Evolutionary conservation across 2,888 invertebrate species (phyloP), one percentile per base, ranked within the genome.

Genomic region (Amphiduros pacificus): DNA sequence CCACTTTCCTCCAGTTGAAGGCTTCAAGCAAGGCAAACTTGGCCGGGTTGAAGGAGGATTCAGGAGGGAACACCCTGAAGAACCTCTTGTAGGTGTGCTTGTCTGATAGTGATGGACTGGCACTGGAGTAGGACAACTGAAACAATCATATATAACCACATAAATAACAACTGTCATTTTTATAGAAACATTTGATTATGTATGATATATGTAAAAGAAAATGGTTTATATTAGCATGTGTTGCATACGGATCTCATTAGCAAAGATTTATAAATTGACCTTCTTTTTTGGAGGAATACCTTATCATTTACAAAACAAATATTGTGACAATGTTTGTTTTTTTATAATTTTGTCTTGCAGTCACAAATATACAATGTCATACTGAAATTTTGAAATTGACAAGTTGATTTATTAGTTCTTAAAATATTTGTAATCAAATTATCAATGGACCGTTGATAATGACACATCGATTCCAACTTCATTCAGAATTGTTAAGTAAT

Each of bases 51-150:
- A 98, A 95, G 61, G 97, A 95, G 1, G 95, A 96, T 28, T 97
- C 97, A 32, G 96, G 96, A 2, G 97, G 97, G 85, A 97, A 97
- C 1, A 97, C 97, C 60, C 97, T 89, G 85, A 97, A 97, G 70
- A 98, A 87, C 9, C 95, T 95, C 27, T 96, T 96, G 81, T 98
- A 98, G 58, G 96, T 89, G 72, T 92, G 91, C 61, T 97, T 89
- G 84, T 97, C 94, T 40, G 97, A 97, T 55, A 98, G 85, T 11
- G 97, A 96, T 2, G 98, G 97, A 60, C 95, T 96, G 72, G 94
- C 94, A 31, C 96, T 96, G 53, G 97, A 97, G 83, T 97, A 98
- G 80, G 97, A 96, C 40, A 97, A 85, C 96, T 96, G 85, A 32
- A 69, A 63, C 24, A 28, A 28, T 20, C n/a, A n/a, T n/a, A n/a